phyloP scores from a whole-genome alignment of 2,888 invertebrate genomes.

The Drosophila nigritarsus region DNA sequence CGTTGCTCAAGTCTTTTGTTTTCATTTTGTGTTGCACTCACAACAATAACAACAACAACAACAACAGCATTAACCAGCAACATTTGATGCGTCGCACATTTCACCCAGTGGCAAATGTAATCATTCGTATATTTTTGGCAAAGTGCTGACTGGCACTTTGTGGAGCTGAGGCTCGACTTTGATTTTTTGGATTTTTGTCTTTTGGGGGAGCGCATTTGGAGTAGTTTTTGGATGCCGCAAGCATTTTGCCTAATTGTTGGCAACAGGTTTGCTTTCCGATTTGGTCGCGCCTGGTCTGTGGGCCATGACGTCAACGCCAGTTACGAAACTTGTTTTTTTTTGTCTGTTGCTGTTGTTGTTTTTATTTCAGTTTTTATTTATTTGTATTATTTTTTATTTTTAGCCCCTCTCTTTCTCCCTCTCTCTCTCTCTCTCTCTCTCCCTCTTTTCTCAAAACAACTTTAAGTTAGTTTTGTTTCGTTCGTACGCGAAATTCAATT shows the following conservation, averaged over 20 bases:
- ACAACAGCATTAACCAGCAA: no score
- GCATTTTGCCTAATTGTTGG: constrained; percentile 76
- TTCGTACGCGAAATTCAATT: constrained; percentile 75
- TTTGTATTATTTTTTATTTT: constrained; percentile 39
- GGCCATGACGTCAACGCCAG: constrained; percentile 80
- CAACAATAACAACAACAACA: constrained; percentile 16
- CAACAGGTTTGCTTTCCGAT: constrained; percentile 73
- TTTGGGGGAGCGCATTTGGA: constrained; percentile 62
- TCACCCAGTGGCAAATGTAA: constrained; percentile 66
- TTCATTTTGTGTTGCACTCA: constrained; percentile 56
- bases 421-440: constrained; percentile 21
- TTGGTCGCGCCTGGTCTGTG: constrained; percentile 41
- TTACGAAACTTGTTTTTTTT: constrained; percentile 82
- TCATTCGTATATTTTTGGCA: constrained; percentile 79
- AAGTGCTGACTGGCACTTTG: constrained; percentile 54
- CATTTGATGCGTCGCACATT: constrained; percentile 41
- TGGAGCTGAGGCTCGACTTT: constrained; percentile 3
- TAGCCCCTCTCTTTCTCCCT: not conserved
- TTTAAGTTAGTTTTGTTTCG: constrained; percentile 38
- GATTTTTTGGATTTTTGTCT: constrained; percentile 1
- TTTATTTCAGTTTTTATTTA: constrained; percentile 41
- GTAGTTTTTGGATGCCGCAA: constrained; percentile 66
- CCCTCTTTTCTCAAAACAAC: constrained; percentile 27
- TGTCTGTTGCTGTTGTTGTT: constrained; percentile 30
- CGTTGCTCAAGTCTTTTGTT: constrained; percentile 79